Evolutionary conservation across 53 echinoderm and acorn worm species (phyloP).

Genomic region (Luidia sarsii): DNA sequence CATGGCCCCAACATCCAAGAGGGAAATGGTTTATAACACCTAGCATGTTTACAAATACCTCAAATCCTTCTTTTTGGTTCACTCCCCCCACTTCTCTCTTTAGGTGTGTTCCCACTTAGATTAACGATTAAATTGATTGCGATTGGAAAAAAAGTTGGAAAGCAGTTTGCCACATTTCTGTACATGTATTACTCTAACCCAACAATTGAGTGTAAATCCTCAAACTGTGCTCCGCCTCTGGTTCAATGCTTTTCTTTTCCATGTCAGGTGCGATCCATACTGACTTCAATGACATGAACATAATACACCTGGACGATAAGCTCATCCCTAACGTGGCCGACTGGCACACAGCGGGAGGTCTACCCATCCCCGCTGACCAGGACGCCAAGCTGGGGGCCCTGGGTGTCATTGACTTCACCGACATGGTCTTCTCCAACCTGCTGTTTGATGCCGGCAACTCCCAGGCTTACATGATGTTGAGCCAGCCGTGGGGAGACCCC

Average conservation of each 20-base stretch:
- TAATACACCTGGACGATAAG: not conserved
- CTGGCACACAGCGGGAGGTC: constrained; percentile 46
- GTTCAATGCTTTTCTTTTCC: not conserved
- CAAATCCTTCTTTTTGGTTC: too few relatives aligned
- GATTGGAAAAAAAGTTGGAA: too few relatives aligned
- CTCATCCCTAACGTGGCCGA: not conserved
- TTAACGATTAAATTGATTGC: not conserved
- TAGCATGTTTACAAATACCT: too few relatives aligned
- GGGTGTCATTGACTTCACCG: constrained; percentile 51
- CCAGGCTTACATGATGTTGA: constrained; percentile 52
- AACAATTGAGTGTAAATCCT: not conserved
- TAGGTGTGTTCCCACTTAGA: too few relatives aligned
- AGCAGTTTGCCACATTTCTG: not conserved
- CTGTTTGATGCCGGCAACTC: constrained; percentile 46
- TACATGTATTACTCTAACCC: too few relatives aligned
- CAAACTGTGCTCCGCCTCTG: not conserved
- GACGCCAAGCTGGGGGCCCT: not conserved
- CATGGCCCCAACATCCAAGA: too few relatives aligned
- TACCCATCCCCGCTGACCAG: constrained; percentile 24
- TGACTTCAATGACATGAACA: constrained; percentile 53
- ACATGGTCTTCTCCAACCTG: constrained; percentile 36
- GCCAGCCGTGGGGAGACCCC: constrained; percentile 21
- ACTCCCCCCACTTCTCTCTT: too few relatives aligned
- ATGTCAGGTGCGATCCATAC: constrained; percentile 31
- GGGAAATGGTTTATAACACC: too few relatives aligned